phyloP scores from a whole-genome alignment of 2,888 invertebrate genomes.

The Eugnorisma glareosa region DNA sequence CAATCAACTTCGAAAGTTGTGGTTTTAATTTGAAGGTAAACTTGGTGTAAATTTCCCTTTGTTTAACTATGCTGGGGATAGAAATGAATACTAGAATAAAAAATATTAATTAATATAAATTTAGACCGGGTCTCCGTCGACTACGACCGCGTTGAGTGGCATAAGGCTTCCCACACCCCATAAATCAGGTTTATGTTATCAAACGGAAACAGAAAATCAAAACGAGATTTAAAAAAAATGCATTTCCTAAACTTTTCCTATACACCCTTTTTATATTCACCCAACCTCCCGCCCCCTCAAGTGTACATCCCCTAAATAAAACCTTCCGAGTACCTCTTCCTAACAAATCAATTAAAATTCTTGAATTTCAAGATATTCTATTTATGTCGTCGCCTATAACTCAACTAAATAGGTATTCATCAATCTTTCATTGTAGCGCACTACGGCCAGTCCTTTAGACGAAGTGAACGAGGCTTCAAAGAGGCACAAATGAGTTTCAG shows the following conservation, averaged over 20 bases:
- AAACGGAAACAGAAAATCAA: no score
- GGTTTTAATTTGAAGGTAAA: neutral
- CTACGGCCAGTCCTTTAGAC: constrained; percentile 2
- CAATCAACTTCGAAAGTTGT: neutral
- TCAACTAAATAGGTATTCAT: neutral
- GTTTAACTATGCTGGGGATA: neutral
- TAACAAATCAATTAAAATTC: neutral
- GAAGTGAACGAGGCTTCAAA: constrained; percentile 7
- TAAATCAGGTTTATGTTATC: no score
- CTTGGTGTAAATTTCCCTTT: neutral
- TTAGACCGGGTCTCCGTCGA: no score
- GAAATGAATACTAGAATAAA: neutral
- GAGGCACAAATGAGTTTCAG: constrained; percentile 41
- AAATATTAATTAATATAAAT: no score
- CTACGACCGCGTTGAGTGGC: no score
- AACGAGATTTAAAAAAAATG: no score
- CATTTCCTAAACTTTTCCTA: no score
- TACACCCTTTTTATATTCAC: no score
- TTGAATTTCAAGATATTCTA: neutral
- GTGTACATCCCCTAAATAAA: no score
- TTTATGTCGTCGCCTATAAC: neutral
- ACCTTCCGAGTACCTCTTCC: no score
- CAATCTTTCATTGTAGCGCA: constrained; percentile 33
- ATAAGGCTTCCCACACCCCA: no score
- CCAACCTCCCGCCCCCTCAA: no score